These are phyloP conservation scores for Poeciliopsis gracilis DNA, from an alignment of 2,797 vertebrate genomes.

Conservation along the genomic window DNA sequence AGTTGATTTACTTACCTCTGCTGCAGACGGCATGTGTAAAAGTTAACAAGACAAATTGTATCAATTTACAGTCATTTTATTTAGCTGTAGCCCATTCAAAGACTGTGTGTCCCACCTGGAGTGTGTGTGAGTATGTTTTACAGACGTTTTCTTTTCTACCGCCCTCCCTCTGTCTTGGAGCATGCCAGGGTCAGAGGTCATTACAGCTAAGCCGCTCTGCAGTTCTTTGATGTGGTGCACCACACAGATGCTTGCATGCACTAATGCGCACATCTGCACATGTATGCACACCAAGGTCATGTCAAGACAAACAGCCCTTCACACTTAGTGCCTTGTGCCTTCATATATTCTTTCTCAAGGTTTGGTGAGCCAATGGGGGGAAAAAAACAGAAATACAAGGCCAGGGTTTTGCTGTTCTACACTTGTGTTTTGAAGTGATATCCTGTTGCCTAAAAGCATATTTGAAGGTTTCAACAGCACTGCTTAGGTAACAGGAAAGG, in stretches of 20 bases:
- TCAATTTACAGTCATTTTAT: constrained; percentile 52
- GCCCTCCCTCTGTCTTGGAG: constrained; percentile 68
- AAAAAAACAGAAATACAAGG: constrained; percentile 47
- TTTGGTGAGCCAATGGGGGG: constrained; percentile 51
- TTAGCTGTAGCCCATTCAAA: constrained; percentile 62
- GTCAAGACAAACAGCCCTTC: constrained; percentile 68
- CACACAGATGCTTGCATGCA: constrained; percentile 45
- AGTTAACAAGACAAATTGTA: constrained; percentile 66
- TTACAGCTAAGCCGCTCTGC: constrained; percentile 69
- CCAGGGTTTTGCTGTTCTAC: constrained; percentile 25
- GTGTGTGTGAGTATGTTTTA: constrained; percentile 17
- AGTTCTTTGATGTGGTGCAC: constrained; percentile 72
- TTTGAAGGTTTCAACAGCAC: constrained; percentile 43
- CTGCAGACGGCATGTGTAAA: constrained; percentile 53
- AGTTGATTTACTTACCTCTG: constrained; percentile 51
- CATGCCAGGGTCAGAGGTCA: constrained; percentile 75
- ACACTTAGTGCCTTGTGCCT: constrained; percentile 65
- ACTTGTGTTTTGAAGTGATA: constrained; percentile 52
- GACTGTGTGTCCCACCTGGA: constrained; percentile 39
- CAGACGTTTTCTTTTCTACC: constrained; percentile 41
- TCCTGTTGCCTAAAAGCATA: constrained; percentile 53
- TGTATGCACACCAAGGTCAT: constrained; percentile 59
- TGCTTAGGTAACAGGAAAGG: constrained; percentile 25
- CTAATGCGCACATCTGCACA: constrained; percentile 6
- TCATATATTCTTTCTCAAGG: constrained; percentile 62